A percentile compares a stretch with the other conserved stretches of the same genome.
phyloP scores from a whole-genome alignment of 35 echinoderm and acorn worm species.

The Ophioderma brevispina region DNA sequence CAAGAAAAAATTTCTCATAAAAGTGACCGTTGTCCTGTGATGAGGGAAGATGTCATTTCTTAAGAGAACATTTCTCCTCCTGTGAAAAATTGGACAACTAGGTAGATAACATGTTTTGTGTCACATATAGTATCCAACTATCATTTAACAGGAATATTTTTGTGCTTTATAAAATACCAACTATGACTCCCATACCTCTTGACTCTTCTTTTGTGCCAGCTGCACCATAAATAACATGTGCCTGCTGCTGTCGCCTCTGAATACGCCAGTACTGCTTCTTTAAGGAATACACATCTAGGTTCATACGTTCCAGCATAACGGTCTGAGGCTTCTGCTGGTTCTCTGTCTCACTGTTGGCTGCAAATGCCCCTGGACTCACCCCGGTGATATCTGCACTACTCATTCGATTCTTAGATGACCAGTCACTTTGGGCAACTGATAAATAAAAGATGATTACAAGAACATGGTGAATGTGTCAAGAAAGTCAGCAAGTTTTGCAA shows the following conservation, averaged over 20 bases:
- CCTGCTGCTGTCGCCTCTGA: constrained; percentile 80
- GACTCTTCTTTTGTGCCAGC: constrained; percentile 61
- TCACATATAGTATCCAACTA: too few relatives aligned
- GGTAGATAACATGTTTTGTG: too few relatives aligned
- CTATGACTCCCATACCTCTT: constrained; percentile 18
- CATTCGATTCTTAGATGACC: neutral
- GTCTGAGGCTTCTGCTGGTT: constrained; percentile 55
- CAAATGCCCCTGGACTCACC: constrained; percentile 89
- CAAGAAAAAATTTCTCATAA: too few relatives aligned
- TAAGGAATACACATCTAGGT: constrained; percentile 80
- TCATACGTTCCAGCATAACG: constrained; percentile 96
- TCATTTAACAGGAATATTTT: too few relatives aligned
- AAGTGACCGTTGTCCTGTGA: too few relatives aligned
- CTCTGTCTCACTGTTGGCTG: constrained; percentile 54
- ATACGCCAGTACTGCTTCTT: constrained; percentile 98
- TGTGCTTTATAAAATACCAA: too few relatives aligned
- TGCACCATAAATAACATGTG: constrained; percentile 88
- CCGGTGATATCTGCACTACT: constrained; percentile 74
- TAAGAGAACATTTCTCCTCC: too few relatives aligned
- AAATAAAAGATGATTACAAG: too few relatives aligned
- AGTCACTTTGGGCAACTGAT: neutral
- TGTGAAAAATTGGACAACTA: too few relatives aligned
- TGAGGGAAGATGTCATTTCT: too few relatives aligned
- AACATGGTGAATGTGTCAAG: too few relatives aligned
- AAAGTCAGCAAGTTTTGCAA: too few relatives aligned